Conservation (phyloP, 1,140 invertebrate genomes). For the Hylaeus volcanicus region DNA sequence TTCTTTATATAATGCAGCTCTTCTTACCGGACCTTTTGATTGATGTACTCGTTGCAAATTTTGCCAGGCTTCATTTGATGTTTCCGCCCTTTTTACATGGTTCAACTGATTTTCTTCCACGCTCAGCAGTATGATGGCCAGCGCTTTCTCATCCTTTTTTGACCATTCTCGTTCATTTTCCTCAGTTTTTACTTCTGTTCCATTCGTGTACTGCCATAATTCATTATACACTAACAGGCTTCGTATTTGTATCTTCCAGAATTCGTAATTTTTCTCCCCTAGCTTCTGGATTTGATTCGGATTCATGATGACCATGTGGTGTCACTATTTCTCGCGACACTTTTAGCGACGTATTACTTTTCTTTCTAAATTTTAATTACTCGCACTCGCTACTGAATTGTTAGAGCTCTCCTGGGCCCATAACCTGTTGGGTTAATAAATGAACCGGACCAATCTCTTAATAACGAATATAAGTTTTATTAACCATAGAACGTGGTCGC, state of each 20-base stretch:
- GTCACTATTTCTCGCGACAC: no score
- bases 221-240: neutral
- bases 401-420: no score
- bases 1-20: neutral
- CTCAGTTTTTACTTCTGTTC: neutral
- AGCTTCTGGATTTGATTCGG: neutral
- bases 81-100: constrained; percentile 1
- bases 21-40: neutral
- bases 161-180: neutral
- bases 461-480: no score
- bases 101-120: neutral
- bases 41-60: neutral
- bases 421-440: no score
- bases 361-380: no score
- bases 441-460: no score
- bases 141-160: neutral
- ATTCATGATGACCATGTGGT: neutral
- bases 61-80: neutral
- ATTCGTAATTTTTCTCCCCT: neutral
- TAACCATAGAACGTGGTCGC: no score
- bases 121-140: neutral
- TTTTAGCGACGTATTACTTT: no score
- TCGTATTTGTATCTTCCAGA: neutral
- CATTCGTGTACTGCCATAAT: neutral
- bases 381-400: no score